These are phyloP conservation scores for Hermaeophaga mercurialis DNA, from an alignment of 2,888 invertebrate genomes.

Conservation along the genomic window DNA sequence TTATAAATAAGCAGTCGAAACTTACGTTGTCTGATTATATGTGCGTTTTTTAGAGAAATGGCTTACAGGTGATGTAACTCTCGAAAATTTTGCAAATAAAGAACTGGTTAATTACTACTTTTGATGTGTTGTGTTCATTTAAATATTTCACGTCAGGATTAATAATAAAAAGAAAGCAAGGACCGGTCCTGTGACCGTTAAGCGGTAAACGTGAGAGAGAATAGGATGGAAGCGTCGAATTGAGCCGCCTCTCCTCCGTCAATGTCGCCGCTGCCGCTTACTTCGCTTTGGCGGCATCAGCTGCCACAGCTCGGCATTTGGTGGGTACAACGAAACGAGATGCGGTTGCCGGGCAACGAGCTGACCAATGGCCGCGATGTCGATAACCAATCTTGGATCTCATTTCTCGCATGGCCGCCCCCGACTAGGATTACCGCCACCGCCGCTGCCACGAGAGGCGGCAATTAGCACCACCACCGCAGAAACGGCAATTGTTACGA, in stretches of 20 bases:
- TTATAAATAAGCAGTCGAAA: no score
- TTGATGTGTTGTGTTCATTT: no score
- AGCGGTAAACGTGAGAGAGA: slow-evolving; percentile 10
- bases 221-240: slow-evolving; percentile 24
- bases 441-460: slow-evolving; percentile 32
- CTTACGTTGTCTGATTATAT: no score
- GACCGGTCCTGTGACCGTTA: background rate
- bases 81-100: no score
- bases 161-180: background rate
- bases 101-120: no score
- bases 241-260: slow-evolving; percentile 6
- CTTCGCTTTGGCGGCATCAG: slow-evolving; percentile 8
- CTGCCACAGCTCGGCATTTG: slow-evolving; percentile 38
- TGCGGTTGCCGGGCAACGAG: slow-evolving; percentile 52
- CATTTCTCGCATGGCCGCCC: slow-evolving; percentile 58
- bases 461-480: slow-evolving; percentile 41
- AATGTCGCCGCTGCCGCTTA: slow-evolving; percentile 21
- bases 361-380: slow-evolving; percentile 55
- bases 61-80: no score
- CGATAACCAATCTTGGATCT: slow-evolving; percentile 59
- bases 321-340: slow-evolving; percentile 45
- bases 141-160: no score
- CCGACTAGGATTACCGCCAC: slow-evolving; percentile 49
- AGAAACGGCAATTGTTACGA: slow-evolving; percentile 10
- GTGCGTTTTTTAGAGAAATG: no score